These are phyloP conservation scores for Andricus grossulariae DNA, from an alignment of 1,140 invertebrate species.

Conservation along the genomic window DNA sequence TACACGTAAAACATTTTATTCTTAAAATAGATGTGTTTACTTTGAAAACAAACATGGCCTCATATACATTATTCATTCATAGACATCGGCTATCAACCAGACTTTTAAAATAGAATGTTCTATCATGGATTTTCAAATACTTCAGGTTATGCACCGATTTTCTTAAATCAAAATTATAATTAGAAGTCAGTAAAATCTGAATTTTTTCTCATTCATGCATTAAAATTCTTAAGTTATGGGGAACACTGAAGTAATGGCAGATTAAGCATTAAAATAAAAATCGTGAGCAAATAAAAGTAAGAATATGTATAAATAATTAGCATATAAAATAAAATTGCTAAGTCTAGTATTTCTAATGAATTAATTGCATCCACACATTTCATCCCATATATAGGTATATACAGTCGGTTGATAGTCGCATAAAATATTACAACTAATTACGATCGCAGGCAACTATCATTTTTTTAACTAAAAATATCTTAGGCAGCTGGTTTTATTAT, in stretches of 20 bases:
- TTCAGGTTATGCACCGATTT: no score
- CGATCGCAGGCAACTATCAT: background rate
- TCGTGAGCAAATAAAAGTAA: conserved; percentile 1
- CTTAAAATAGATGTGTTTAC: background rate
- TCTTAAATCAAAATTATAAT: conserved; percentile 1
- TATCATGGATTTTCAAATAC: background rate
- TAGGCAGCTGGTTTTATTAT: conserved; percentile 50
- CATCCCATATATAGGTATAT: background rate
- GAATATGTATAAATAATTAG: conserved; percentile 12
- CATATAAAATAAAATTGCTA: background rate
- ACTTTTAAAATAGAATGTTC: background rate
- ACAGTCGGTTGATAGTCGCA: conserved; percentile 20
- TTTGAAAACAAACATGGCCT: background rate
- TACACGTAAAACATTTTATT: background rate
- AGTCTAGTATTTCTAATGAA: background rate
- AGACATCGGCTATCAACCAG: background rate
- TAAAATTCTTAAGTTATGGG: background rate
- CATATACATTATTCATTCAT: background rate
- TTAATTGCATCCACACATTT: background rate
- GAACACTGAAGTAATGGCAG: conserved; percentile 2
- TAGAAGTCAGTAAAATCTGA: background rate
- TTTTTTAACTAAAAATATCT: conserved; percentile 30
- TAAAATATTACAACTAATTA: conserved; percentile 12
- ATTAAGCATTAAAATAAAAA: background rate
- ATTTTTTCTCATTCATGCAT: background rate